A percentile compares a stretch with the other conserved stretches of the same genome.
Conservation (phyloP, 2,888 invertebrate genomes). For the Andrena flavipes region DNA sequence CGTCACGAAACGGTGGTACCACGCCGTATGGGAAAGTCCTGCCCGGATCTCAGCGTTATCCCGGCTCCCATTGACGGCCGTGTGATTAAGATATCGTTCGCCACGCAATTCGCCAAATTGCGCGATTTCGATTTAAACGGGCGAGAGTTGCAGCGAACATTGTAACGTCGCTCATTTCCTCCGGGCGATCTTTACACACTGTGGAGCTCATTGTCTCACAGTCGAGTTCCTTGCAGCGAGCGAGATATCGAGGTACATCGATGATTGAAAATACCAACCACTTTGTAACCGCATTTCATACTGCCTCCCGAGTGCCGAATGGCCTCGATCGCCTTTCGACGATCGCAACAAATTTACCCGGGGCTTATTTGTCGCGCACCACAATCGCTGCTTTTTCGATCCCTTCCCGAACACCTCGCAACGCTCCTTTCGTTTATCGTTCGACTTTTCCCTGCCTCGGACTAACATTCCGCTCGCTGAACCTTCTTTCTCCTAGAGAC, state of each 20-base stretch:
- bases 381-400: conserved; percentile 11
- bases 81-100: conserved; percentile 51
- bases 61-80: conserved; percentile 38
- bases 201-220: conserved; percentile 14
- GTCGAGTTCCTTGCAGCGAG: neutral
- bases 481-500: neutral
- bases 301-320: conserved; percentile 31
- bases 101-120: conserved; percentile 53
- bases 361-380: conserved; percentile 51
- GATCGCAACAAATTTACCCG: conserved; percentile 41
- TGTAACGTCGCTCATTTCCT: conserved; percentile 20
- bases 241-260: conserved; percentile 1
- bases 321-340: conserved; percentile 25
- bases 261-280: conserved; percentile 70
- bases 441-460: neutral
- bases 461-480: no score
- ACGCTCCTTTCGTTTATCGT: conserved; percentile 26
- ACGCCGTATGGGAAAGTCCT: conserved; percentile 33
- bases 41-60: conserved; percentile 24
- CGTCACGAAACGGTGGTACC: conserved; percentile 40
- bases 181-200: neutral
- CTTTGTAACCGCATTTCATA: conserved; percentile 67
- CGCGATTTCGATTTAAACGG: conserved; percentile 47
- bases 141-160: conserved; percentile 5
- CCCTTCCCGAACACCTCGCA: conserved; percentile 10